phyloP scores from a whole-genome alignment of 1,140 invertebrate genomes.

The Seison nebaliae region DNA sequence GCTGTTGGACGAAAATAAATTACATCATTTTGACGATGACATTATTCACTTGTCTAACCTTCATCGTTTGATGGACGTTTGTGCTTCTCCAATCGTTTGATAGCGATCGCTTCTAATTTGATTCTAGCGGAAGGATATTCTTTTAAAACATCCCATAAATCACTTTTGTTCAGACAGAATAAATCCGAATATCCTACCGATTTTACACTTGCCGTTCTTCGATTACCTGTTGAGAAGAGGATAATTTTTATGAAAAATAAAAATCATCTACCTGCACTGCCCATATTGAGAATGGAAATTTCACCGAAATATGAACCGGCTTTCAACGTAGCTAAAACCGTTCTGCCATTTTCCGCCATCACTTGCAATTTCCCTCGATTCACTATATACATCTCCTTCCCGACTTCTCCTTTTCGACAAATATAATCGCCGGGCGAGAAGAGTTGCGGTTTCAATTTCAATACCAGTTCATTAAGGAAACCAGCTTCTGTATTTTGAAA shows the following conservation, averaged over 20 bases:
- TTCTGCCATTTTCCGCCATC: conserved; percentile 80
- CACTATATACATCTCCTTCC: conserved; percentile 96
- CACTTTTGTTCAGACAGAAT: conserved; percentile 90
- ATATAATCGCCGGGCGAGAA: conserved; percentile 95
- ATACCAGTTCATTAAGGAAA: conserved; percentile 79
- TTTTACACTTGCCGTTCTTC: conserved; percentile 36
- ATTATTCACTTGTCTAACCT: conserved; percentile 33
- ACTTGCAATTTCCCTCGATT: conserved; percentile 79
- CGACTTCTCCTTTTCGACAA: conserved; percentile 87
- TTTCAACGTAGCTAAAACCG: conserved; percentile 73
- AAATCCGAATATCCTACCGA: conserved; percentile 93
- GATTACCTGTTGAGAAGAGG: conserved; percentile 7
- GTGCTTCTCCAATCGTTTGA: conserved; percentile 78
- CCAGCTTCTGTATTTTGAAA: conserved; percentile 96
- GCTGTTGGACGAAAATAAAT: background rate
- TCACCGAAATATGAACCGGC: conserved; percentile 87
- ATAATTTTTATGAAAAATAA: conserved; percentile 8
- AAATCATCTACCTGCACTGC: conserved; percentile 90
- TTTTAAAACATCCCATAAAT: conserved; percentile 96
- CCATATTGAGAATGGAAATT: conserved; percentile 98
- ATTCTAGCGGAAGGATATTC: conserved; percentile 85
- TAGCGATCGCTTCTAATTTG: conserved; percentile 77
- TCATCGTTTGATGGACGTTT: conserved; percentile 66
- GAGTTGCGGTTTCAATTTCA: conserved; percentile 65
- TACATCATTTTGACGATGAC: background rate